Evolutionary conservation across 1,140 invertebrate species (phyloP).

Genomic region (Drosophila carrolli): DNA sequence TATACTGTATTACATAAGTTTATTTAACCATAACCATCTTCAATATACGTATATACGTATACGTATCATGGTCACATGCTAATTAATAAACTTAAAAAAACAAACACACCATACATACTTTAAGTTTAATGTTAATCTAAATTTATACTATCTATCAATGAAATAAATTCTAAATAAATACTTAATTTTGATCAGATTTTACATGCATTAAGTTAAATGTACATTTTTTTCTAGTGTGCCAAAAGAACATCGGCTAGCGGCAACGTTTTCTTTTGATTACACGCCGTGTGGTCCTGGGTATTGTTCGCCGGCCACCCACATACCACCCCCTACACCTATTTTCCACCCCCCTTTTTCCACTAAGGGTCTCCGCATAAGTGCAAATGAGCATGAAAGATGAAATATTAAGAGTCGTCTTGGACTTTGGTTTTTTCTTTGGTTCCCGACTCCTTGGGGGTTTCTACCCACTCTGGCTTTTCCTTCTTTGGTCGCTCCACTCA

Average conservation of each 20-base stretch:
- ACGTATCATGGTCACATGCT: too few species aligned
- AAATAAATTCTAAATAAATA: too few species aligned
- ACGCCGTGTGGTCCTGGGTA: conserved; percentile 23
- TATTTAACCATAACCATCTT: too few species aligned
- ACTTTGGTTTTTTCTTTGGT: conserved; percentile 8
- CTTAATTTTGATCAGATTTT: background rate
- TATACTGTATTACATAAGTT: too few species aligned
- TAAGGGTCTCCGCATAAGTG: conserved; percentile 51
- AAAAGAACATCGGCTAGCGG: conserved; percentile 31
- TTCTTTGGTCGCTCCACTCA: conserved; percentile 35
- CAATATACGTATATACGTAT: too few species aligned
- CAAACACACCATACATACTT: too few species aligned
- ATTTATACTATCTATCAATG: too few species aligned
- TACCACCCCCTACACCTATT: background rate
- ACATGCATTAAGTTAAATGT: background rate
- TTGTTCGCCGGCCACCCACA: conserved; percentile 34
- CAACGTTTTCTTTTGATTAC: conserved; percentile 73
- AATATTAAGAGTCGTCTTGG: conserved; percentile 75
- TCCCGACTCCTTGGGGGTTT: conserved; percentile 20
- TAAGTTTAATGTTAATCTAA: too few species aligned
- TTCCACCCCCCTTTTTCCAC: conserved; percentile 2
- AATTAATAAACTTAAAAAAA: too few species aligned
- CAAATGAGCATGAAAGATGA: conserved; percentile 80
- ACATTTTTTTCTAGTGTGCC: background rate
- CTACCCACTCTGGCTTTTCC: conserved; percentile 7